These are phyloP conservation scores for Siniperca obscura DNA, from an alignment of 2,797 vertebrate genomes.

Conservation along the genomic window DNA sequence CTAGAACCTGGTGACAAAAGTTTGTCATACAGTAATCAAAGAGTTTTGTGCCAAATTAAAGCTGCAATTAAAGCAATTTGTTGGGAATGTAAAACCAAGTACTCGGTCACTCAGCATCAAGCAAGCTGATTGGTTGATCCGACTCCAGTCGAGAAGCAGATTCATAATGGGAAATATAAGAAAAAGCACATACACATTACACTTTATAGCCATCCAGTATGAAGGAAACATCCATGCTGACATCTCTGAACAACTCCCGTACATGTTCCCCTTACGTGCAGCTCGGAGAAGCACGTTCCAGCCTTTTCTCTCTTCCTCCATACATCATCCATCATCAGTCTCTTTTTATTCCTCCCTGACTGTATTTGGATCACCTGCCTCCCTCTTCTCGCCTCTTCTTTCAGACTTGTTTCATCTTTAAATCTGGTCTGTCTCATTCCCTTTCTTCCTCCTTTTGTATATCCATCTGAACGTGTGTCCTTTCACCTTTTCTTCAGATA, in stretches of 20 bases:
- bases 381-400: neutral
- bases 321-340: slow-evolving; percentile 35
- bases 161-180: neutral
- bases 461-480: slow-evolving; percentile 10
- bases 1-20: too few relatives aligned
- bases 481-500: slow-evolving; percentile 26
- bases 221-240: neutral
- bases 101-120: too few relatives aligned
- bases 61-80: too few relatives aligned
- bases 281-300: neutral
- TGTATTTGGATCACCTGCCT: slow-evolving; percentile 29
- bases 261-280: neutral
- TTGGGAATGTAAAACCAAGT: too few relatives aligned
- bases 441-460: slow-evolving; percentile 1
- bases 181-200: too few relatives aligned
- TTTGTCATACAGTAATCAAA: too few relatives aligned
- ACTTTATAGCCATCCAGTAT: too few relatives aligned
- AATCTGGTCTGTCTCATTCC: slow-evolving; percentile 47
- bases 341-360: neutral
- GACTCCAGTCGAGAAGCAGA: neutral
- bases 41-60: too few relatives aligned
- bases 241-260: neutral
- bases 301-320: slow-evolving; percentile 8
- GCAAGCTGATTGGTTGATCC: neutral
- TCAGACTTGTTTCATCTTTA: neutral